Evolutionary conservation across 2,113 vertebrate genomes (phyloP), one percentile per base, ranked within the genome.

Genomic region (Pholis gunnellus): DNA sequence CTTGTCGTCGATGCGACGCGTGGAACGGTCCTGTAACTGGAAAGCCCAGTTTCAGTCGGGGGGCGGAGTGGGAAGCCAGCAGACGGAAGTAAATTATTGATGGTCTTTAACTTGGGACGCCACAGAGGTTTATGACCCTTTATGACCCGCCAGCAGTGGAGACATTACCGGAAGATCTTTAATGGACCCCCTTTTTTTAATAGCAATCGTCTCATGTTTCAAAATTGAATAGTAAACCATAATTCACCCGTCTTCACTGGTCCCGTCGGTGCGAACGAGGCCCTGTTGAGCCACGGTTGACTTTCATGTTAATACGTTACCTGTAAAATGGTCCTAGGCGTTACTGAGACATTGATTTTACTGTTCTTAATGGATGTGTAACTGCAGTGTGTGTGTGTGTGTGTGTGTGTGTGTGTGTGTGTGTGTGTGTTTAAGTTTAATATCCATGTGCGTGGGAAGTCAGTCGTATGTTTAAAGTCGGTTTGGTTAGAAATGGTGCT

Each of bases 71-170:
- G 77, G 71, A 77, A 72, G 72, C 13, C 2, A 29, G 52, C 36
- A 70, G 78, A 75, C 9, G 42, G 60, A 80, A 71, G 86, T 92
- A 73, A 92, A 90, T 93, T 81, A 93, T 89, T 88, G 69, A 88
- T 88, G 83, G 63, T 85, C 71, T 86, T 91, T 77, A 91, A 88
- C 85, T 84, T 38, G 18, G 70, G 82, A 79, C 25, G 18, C 80
- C 67, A 54, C 61, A 17, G 66, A 86, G 83, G 84, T 92, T 87
- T 88, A 87, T 64, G 64, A 86, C 81, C 70, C 67, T 85, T 87
- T 85, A 81, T 80, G 83, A 86, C 89, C 88, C 61, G 52, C 76
- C 74, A 82, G 90, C 79, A 85, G 75, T 13, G 38, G 70, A 81
- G 78, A 90, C 75, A 85, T 89, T 87, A 81, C 61, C 52, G 71